Base-by-base conservation (phyloP, 2,113 vertebrate genomes). In the Ailuropoda melanoleuca region DNA sequence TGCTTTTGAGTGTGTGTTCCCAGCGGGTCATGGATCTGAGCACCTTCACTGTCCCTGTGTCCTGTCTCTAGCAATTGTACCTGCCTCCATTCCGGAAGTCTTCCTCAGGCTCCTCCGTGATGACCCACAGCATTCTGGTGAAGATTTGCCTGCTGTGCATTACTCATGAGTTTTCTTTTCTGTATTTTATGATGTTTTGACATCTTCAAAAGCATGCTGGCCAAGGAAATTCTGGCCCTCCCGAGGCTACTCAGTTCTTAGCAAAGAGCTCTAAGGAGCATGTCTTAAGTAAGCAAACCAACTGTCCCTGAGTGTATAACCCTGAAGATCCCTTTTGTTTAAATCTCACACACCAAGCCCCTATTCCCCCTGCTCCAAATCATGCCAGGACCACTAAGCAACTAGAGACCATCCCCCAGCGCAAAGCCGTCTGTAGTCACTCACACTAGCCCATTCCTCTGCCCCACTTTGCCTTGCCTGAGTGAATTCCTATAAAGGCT, bases 31-130 rank as follows among this genome's bases (percentile, higher is more conserved):
- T 18, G 0, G 19, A 46, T 15, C 29, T 10, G 6, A 89, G 14
- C 31, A 31, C 23, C 39, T 50, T 50, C 23, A 4, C 18, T 0
- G 1, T 80, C 39, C 62, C 8, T 1, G 23, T 37, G 7, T 18
- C 24, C 34, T 29, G 26, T 8, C 14, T 17, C 39, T 74, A 43
- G 18, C 3, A 26, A 64, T 34, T 12, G 24, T 77, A 13, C 8
- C 7, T 6, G 18, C 12, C 23, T 29, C 17, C 0, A 0, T 75
- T 75, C 72, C 12, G 24, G 39, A 46, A 3, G 6, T 43, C 50
- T 21, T 14, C n/a, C 11, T 50, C 26, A 4, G 43, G 37, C 4
- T 48, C 10, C 43, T n/a, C 55, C 29, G 18, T 43, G 23, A 43
- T 11, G 24, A 34, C 26, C 26, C 4, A 0, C 60, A 34, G 26